Base-by-base conservation (phyloP, 2,797 vertebrate species). In the Gallinago stenura region DNA sequence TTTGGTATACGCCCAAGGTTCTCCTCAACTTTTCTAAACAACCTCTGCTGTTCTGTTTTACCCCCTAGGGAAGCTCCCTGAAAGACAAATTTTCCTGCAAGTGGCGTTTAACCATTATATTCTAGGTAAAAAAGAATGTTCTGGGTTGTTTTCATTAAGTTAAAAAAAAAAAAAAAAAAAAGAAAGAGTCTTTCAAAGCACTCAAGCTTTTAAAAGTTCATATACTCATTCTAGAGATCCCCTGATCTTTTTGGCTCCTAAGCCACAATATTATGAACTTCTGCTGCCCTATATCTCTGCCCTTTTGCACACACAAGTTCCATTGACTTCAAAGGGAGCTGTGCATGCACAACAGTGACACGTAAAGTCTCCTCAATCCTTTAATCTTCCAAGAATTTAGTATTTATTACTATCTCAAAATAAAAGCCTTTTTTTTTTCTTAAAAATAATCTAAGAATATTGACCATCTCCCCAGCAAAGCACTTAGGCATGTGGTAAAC, bases 391-490 rank as follows among this genome's bases (percentile, higher is more conserved):
- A 80, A 85, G 68, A 94, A 95, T 87, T 84, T 68, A 57, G 45
- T 87, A 86, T 95, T 94, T 95, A 89, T 95, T 87, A 56, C 60
- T 77, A 73, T 37, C 45, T 90, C 78, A 87, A 86, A 95, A 97
- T 64, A 92, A 91, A 91, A 77, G 5, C 9, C 0, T 37, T 43
- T 68, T 94, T 94, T 71, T 64, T 83, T 82, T 17, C 26, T 87
- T 62, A 70, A 68, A 81, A 89, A 65, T 39, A 82, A n/a, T 66
- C 24, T 87, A 58, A 66, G 56, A 87, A 68, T 90, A 87, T 85
- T 94, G 78, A 87, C 69, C 77, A 83, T 54, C 21, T 91, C 54
- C 56, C 24, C 37, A 82, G 61, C 9, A 86, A 90, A 91, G 25
- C 58, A 62, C 31, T 86, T 70, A 46, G 45, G 17, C 53, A 57